These are phyloP conservation scores for Ictidomys tridecemlineatus DNA, from an alignment of 2,113 vertebrate genomes.

Conservation along the genomic window DNA sequence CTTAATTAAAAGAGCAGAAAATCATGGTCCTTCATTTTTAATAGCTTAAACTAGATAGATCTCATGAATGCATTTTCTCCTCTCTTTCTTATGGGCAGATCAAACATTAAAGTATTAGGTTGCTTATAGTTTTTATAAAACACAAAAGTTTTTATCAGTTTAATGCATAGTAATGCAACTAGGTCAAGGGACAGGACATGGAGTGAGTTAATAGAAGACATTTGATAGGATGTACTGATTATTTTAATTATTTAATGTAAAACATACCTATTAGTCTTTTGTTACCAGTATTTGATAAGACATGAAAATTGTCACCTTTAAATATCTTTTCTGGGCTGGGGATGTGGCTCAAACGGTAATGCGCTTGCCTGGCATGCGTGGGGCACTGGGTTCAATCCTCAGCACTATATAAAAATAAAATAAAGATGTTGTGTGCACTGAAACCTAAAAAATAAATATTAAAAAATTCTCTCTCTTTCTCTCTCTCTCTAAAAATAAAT, in stretches of 20 bases:
- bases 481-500: too few relatives aligned
- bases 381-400: too few relatives aligned
- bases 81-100: not conserved
- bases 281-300: not conserved
- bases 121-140: slow-evolving; percentile 1
- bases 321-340: not conserved
- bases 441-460: too few relatives aligned
- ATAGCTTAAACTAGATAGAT: not conserved
- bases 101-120: slow-evolving; percentile 9
- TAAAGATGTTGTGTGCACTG: too few relatives aligned
- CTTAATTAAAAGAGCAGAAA: slow-evolving; percentile 52
- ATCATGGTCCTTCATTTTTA: slow-evolving; percentile 41
- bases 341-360: too few relatives aligned
- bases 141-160: not conserved
- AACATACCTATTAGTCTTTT: slow-evolving; percentile 7
- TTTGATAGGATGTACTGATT: not conserved
- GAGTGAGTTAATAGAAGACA: not conserved
- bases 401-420: too few relatives aligned
- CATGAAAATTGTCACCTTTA: not conserved
- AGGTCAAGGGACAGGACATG: not conserved
- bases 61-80: not conserved
- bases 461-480: too few relatives aligned
- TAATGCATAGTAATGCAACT: slow-evolving; percentile 1
- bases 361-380: too few relatives aligned
- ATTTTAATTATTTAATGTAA: not conserved